Conservation (phyloP, 2,888 invertebrate genomes). For the Matsumyia berberina region DNA sequence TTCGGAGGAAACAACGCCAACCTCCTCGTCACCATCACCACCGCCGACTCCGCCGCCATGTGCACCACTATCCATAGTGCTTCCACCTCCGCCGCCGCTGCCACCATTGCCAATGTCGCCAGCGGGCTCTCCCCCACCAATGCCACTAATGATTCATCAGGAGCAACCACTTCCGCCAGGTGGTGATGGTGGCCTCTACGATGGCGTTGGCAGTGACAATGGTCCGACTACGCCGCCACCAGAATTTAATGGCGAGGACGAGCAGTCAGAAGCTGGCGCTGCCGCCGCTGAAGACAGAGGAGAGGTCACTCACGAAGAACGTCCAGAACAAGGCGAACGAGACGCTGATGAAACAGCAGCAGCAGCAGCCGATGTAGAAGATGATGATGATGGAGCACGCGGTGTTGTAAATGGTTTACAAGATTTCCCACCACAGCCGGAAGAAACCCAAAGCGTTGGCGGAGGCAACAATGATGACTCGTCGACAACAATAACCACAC, state of each 20-base stretch:
- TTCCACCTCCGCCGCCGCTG: constrained; percentile 80
- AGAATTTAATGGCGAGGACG: constrained; percentile 68
- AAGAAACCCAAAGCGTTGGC: constrained; percentile 76
- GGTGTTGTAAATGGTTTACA: constrained; percentile 41
- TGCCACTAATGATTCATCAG: constrained; percentile 58
- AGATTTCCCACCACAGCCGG: constrained; percentile 56
- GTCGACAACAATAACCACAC: constrained; percentile 83
- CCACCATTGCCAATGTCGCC: constrained; percentile 72
- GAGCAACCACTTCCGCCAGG: constrained; percentile 67
- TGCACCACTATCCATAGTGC: constrained; percentile 78
- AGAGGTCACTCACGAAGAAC: constrained; percentile 20
- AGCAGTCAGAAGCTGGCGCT: constrained; percentile 45
- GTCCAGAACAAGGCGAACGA: too few relatives aligned
- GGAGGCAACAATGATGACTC: constrained; percentile 81
- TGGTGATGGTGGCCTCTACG: constrained; percentile 47
- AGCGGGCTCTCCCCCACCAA: constrained; percentile 58
- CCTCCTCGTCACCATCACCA: constrained; percentile 83
- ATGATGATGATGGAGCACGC: constrained; percentile 30
- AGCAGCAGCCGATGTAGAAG: constrained; percentile 38
- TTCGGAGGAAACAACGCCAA: constrained; percentile 73
- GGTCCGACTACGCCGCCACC: constrained; percentile 77
- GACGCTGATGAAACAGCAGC: constrained; percentile 14
- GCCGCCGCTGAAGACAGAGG: constrained; percentile 42
- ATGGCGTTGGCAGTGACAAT: constrained; percentile 62
- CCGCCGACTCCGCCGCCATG: constrained; percentile 82